Evolutionary conservation across 1,140 invertebrate genomes (phyloP), one percentile per base, ranked within the genome.

Genomic region (Sinella curviseta): DNA sequence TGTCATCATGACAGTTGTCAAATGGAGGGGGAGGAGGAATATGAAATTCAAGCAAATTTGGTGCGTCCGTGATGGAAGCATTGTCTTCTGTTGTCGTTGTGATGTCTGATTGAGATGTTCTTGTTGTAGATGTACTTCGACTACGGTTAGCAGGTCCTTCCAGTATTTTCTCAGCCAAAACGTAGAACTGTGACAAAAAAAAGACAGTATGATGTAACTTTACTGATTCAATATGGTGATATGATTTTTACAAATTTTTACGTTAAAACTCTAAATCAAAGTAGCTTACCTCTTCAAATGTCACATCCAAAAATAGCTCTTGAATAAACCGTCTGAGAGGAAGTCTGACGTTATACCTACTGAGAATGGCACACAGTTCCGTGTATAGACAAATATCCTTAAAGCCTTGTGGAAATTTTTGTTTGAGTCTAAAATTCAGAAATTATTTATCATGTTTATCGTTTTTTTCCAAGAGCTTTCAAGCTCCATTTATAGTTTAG

Each of bases 331-430:
- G 90, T 28, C 97, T 89, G 1, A 95, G 92, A 76, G 90, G 90
- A 80, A 97, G 89, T 81, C 95, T 91, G 85, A 96, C 97, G 30
- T 92, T 92, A 85, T 92, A 93, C 36, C 90, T 90, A 0, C 92
- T 91, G 39, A 98, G 87, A 73, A 95, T 88, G 78, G 91, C 91
- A 85, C 94, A 93, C 4, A 97, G 92, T 87, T 98, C 97, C 0
- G 95, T 97, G 87, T 97, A 99, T 3, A 98, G 90, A 87, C 97
- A 98, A 78, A 94, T 87, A 85, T 97, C 95, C 87, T 95, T 91
- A 85, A 96, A 48, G 96, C 78, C 91, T 88, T 82, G 92, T 90
- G 95, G 92, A 87, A 94, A 92, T 74, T 92, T 91, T 86, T 98
- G 96, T 85, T 97, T 97, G 81, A 97, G 87, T 83, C 94, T 91